Base-by-base conservation (phyloP, 2,888 invertebrate species). In the Diaphora mendica region DNA sequence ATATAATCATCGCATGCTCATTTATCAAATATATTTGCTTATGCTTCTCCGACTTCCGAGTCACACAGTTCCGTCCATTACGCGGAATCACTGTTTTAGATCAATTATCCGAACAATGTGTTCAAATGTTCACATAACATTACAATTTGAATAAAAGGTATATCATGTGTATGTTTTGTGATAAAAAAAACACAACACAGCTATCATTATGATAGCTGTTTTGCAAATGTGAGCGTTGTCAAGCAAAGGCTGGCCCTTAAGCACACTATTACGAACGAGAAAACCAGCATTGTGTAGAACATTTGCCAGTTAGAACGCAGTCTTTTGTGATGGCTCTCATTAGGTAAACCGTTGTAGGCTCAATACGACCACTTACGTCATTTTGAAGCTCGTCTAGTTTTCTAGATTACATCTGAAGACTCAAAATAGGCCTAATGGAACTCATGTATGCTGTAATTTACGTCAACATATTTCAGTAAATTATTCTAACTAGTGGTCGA, bases 311-410 rank as follows among this genome's bases (percentile, higher is more conserved):
- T 30, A 48, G 48, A 48, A 44, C 44, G 23, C 67, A 26, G 48
- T 44, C 67, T 67, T 67, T 67, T 67, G 67, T 67, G 67, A 33
- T 17, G 26, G 17, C 44, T 67, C 44, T 30, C 66, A 67, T 67
- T 44, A 44, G n/a, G 44, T 20, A 44, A 11, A 20, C 44, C 20
- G 67, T 67, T 23, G 44, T 48, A 23, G 23, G 30, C 67, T 67
- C 67, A 67, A 67, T 48, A 67, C 44, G 26, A 67, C 44, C 44
- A 67, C 67, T 67, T 48, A 67, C 44, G 48, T n/a, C 44, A 30
- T 67, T 44, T 67, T 67, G 4, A 67, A 67, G 9, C 44, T 44
- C 30, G 17, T 44, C 44, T 33, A 9, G 20, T n/a, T 67, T 26
- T 66, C 20, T 67, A 26, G 11, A 17, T 48, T 48, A 67, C 17